Evolutionary conservation across 2,888 invertebrate species (phyloP).

Genomic region (Hipparchia semele): DNA sequence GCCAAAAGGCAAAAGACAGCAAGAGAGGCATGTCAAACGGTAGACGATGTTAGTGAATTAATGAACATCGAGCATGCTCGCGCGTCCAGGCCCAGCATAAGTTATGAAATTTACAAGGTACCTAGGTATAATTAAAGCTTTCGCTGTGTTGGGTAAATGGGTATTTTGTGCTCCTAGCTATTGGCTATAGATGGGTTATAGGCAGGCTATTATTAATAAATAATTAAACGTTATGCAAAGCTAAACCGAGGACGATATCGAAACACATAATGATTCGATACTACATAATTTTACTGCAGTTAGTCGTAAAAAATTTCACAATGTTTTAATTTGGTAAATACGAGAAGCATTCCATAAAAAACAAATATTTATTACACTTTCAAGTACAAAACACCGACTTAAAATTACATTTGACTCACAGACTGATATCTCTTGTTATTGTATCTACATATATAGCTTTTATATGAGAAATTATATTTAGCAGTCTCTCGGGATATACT

Average conservation of each 20-base stretch:
- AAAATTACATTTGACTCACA: no score
- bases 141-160: conserved; percentile 35
- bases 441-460: neutral
- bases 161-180: conserved; percentile 27
- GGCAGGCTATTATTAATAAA: conserved; percentile 19
- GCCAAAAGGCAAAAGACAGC: no score
- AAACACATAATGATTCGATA: conserved; percentile 20
- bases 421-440: no score
- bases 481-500: no score
- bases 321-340: no score
- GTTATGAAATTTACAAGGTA: conserved; percentile 35
- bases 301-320: neutral
- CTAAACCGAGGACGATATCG: conserved; percentile 27
- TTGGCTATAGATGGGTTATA: neutral
- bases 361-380: no score
- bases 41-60: no score
- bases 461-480: neutral
- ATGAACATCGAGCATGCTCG: no score
- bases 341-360: no score
- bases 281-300: neutral
- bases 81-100: neutral
- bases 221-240: conserved; percentile 36
- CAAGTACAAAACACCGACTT: no score
- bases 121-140: conserved; percentile 29
- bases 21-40: no score